A percentile compares a stretch with the other conserved stretches of the same genome.
phyloP scores from a whole-genome alignment of 2,888 invertebrate genomes.

The Cetonia aurata region DNA sequence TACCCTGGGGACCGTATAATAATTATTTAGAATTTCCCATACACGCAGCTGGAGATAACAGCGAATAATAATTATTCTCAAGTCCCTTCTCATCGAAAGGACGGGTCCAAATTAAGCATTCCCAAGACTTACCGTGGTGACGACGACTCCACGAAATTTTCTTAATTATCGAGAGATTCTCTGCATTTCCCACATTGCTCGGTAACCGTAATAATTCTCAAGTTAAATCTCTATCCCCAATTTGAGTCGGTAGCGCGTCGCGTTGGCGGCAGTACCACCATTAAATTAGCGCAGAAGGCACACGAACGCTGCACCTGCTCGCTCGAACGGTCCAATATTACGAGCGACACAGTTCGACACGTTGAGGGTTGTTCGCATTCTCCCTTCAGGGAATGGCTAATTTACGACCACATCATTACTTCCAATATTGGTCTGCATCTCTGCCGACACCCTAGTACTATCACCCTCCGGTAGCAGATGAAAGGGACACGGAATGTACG shows the following conservation, averaged over 20 bases:
- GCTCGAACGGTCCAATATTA: constrained; percentile 32
- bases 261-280: constrained; percentile 16
- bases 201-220: constrained; percentile 24
- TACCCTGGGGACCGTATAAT: too few species aligned
- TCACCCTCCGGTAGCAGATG: constrained; percentile 1
- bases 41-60: too few species aligned
- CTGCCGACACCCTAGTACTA: neutral
- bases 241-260: constrained; percentile 8
- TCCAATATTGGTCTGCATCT: constrained; percentile 14
- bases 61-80: constrained; percentile 8
- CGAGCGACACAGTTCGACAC: constrained; percentile 4
- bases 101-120: constrained; percentile 25
- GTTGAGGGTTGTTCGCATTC: constrained; percentile 10
- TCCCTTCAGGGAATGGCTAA: constrained; percentile 15
- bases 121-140: constrained; percentile 17
- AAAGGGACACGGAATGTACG: constrained; percentile 6
- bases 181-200: constrained; percentile 26
- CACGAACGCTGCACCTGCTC: constrained; percentile 35
- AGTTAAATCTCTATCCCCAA: constrained; percentile 28
- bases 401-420: constrained; percentile 28
- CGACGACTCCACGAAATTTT: constrained; percentile 28
- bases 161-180: constrained; percentile 32
- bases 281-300: constrained; percentile 23
- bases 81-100: neutral
- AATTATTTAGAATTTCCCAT: too few species aligned